Conservation (phyloP, 1,140 invertebrate species). For the Protaetia brevitarsis region DNA sequence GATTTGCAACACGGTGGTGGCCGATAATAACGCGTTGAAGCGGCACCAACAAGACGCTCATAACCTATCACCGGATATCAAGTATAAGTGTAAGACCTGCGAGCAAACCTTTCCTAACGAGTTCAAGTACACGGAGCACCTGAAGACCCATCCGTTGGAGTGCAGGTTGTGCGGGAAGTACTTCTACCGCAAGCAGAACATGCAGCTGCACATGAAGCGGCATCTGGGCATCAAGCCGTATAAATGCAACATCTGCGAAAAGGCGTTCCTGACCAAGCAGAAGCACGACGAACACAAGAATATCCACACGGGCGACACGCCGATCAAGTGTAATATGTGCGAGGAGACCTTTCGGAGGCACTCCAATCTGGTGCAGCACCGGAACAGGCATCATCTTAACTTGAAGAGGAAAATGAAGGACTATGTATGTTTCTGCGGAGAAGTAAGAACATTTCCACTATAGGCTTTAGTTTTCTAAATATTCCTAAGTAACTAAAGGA, state of each 20-base stretch:
- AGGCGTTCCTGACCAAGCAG: constrained; percentile 76
- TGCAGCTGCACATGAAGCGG: constrained; percentile 71
- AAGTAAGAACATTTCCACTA: constrained; percentile 37
- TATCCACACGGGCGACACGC: constrained; percentile 76
- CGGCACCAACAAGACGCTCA: constrained; percentile 56
- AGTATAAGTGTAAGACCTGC: constrained; percentile 57
- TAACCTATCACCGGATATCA: constrained; percentile 28
- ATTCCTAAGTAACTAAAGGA: too few relatives aligned
- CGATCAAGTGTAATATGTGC: constrained; percentile 77
- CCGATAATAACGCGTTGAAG: constrained; percentile 50
- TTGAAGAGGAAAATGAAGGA: constrained; percentile 68
- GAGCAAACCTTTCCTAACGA: constrained; percentile 60
- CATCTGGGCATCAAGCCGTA: constrained; percentile 75
- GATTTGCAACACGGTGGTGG: constrained; percentile 36
- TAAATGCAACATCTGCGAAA: constrained; percentile 74
- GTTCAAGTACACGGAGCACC: constrained; percentile 62
- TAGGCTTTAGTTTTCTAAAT: too few relatives aligned
- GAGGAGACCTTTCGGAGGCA: constrained; percentile 79
- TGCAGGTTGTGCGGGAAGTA: constrained; percentile 76
- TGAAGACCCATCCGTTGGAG: constrained; percentile 75
- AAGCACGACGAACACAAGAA: constrained; percentile 77
- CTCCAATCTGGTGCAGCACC: constrained; percentile 82
- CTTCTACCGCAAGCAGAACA: constrained; percentile 69
- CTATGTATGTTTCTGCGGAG: constrained; percentile 78
- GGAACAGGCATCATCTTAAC: constrained; percentile 66